Evolutionary conservation across 1,140 invertebrate genomes (phyloP).

Genomic region (Caenorhabditis inopinata): DNA sequence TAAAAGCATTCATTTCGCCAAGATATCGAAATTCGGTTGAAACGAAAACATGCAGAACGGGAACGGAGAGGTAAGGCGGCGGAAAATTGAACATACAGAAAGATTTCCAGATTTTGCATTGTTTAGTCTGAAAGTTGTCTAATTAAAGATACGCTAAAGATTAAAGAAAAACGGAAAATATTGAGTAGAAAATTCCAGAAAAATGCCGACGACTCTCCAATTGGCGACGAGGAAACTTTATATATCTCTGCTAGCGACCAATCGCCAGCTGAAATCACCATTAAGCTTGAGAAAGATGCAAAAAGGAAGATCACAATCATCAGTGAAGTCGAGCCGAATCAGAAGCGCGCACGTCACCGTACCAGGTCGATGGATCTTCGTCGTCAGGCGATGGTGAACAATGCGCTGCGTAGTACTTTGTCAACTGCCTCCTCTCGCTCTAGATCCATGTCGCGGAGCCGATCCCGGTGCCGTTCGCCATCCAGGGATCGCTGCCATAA

Average conservation of each 20-base stretch:
- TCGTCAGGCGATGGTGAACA: conserved; percentile 6
- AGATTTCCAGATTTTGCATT: too few species aligned
- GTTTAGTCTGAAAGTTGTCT: too few species aligned
- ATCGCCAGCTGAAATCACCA: not conserved
- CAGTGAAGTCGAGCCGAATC: not conserved
- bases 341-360: not conserved
- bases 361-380: not conserved
- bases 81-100: too few species aligned
- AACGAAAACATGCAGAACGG: too few species aligned
- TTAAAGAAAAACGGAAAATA: too few species aligned
- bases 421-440: not conserved
- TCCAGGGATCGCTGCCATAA: too few species aligned
- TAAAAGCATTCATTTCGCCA: too few species aligned
- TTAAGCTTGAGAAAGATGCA: not conserved
- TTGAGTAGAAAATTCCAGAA: too few species aligned
- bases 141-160: too few species aligned
- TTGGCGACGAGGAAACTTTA: not conserved
- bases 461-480: not conserved
- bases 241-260: not conserved
- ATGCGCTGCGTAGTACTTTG: not conserved
- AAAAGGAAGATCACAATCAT: conserved; percentile 18
- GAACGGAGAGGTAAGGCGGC: too few species aligned
- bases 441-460: not conserved
- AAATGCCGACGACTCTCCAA: not conserved
- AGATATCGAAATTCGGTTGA: too few species aligned